phyloP scores from a whole-genome alignment of 2,113 vertebrate species.

The Ochotona curzoniae region DNA sequence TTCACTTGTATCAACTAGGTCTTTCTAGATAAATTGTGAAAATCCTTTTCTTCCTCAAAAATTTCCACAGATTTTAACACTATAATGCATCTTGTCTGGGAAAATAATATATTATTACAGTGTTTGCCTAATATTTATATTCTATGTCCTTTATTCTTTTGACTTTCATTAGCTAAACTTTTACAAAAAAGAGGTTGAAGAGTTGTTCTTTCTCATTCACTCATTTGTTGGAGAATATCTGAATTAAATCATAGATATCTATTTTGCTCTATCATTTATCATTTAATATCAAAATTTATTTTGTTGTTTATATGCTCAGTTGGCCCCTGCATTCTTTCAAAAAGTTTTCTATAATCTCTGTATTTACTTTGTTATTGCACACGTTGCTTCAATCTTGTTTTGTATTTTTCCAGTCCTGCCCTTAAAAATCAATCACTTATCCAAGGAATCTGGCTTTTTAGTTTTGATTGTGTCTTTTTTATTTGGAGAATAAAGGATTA shows the following conservation, averaged over 20 bases:
- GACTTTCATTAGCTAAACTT: not conserved
- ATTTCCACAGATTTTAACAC: not conserved
- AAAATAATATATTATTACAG: not conserved
- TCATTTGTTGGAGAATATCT: not conserved
- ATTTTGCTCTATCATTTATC: not conserved
- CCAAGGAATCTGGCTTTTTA: not conserved
- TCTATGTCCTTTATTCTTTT: not conserved
- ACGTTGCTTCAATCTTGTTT: not conserved
- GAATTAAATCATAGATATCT: not conserved
- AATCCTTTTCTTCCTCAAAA: not conserved
- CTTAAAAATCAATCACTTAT: not conserved
- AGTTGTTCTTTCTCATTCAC: not conserved
- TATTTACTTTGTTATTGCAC: not conserved
- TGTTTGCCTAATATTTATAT: not conserved
- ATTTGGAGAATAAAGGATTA: too few relatives aligned
- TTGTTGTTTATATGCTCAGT: not conserved
- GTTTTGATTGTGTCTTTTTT: too few relatives aligned
- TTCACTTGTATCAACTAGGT: not conserved
- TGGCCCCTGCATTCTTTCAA: not conserved
- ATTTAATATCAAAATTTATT: not conserved
- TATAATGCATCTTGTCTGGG: not conserved
- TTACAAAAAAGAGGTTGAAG: not conserved
- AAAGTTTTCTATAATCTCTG: not conserved
- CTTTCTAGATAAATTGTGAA: not conserved
- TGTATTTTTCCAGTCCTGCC: not conserved